Evolutionary conservation across 2,113 vertebrate species (phyloP).

Genomic region (Stegostoma tigrinum): DNA sequence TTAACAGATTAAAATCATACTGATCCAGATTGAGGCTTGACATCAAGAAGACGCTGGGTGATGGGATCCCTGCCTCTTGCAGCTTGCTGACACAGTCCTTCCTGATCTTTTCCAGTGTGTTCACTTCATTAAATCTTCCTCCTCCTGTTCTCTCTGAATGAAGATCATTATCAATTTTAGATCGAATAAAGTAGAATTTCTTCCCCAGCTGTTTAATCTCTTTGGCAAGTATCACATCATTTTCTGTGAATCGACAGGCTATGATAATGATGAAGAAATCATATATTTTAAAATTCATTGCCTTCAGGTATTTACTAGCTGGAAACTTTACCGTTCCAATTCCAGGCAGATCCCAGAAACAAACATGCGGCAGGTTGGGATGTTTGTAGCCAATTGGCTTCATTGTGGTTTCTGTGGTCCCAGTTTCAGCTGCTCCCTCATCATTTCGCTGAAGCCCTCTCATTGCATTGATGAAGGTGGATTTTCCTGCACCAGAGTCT

Average conservation of each 20-base stretch:
- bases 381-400: not conserved
- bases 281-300: not conserved
- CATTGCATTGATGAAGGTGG: constrained; percentile 32
- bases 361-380: not conserved
- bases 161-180: not conserved
- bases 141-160: not conserved
- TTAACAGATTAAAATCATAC: no score
- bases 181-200: no score
- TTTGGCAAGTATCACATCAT: no score
- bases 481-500: constrained; percentile 33
- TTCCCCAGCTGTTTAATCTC: no score
- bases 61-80: not conserved
- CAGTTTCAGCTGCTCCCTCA: not conserved
- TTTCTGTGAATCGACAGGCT: no score
- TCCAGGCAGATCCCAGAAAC: not conserved
- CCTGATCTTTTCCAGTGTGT: not conserved
- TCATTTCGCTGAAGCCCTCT: not conserved
- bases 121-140: not conserved
- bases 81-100: not conserved
- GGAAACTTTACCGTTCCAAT: not conserved
- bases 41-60: not conserved
- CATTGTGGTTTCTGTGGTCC: not conserved
- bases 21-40: not conserved
- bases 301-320: not conserved
- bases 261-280: no score